Percentiles rank a stretch among this genome's conserved stretches.
Conservation (phyloP, 1,140 invertebrate species). For the Panulirus ornatus region DNA sequence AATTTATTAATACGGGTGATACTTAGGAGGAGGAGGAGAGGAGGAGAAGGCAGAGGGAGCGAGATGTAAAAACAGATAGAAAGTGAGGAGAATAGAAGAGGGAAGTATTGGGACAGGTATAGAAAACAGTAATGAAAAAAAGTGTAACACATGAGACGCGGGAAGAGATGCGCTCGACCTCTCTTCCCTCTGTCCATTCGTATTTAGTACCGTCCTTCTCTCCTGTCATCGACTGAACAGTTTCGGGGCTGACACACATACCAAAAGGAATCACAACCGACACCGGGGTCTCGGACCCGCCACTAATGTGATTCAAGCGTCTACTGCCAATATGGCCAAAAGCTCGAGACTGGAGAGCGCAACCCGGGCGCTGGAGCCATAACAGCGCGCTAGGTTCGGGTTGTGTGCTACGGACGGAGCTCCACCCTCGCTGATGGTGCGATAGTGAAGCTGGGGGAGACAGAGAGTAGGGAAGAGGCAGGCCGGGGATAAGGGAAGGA, state of each 20-base stretch:
- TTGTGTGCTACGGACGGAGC: background rate
- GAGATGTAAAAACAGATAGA: background rate
- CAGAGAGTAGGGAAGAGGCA: background rate
- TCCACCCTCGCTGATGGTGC: conserved; percentile 7
- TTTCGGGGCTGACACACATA: no score
- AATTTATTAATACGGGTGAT: background rate
- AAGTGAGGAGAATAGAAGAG: background rate
- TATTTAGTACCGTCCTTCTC: no score
- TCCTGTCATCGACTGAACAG: no score
- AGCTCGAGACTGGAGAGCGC: background rate
- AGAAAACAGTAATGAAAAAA: background rate
- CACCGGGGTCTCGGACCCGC: background rate
- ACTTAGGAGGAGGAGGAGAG: background rate
- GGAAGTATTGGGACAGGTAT: background rate
- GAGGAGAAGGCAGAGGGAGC: no score
- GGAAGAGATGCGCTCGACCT: background rate
- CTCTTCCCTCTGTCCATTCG: no score
- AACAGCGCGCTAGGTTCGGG: background rate
- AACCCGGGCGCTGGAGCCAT: background rate
- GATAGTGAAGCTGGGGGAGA: background rate
- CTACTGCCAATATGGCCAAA: background rate
- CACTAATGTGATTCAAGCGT: background rate
- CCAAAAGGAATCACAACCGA: no score
- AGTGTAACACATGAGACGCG: background rate
- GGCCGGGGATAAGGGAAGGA: background rate